phyloP scores from a whole-genome alignment of 64 coral and sea anemone species.

The Acropora yongei region DNA sequence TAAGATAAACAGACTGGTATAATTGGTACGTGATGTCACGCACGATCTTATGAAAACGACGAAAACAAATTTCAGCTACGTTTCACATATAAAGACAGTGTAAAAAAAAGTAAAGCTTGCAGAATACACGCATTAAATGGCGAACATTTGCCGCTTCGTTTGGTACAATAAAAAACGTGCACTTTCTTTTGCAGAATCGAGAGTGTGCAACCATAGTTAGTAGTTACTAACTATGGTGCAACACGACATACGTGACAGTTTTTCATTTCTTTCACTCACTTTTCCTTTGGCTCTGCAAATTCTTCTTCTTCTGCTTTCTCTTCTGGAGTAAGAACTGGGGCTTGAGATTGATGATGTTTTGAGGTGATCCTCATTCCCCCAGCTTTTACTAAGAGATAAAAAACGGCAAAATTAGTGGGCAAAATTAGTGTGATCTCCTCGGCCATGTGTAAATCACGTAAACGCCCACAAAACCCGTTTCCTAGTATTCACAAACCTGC shows the following conservation, averaged over 20 bases:
- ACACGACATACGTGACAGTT: too few species aligned
- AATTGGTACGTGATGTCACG: background rate
- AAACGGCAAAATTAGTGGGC: background rate
- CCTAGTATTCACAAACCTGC: conserved; percentile 58
- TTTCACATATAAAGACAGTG: background rate
- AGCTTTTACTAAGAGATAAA: conserved; percentile 79
- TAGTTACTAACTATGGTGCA: too few species aligned
- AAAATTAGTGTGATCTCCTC: background rate
- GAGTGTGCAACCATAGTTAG: background rate
- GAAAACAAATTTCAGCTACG: background rate
- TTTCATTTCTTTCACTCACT: background rate
- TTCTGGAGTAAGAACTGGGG: conserved; percentile 78
- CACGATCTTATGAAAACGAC: background rate
- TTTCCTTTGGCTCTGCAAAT: conserved; percentile 90
- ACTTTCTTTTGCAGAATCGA: background rate
- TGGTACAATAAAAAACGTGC: background rate
- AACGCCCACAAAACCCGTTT: background rate
- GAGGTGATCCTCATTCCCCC: conserved; percentile 95
- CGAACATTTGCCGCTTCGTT: background rate
- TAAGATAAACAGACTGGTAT: too few species aligned
- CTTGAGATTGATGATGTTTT: conserved; percentile 80
- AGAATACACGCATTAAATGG: background rate
- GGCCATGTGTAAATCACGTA: background rate
- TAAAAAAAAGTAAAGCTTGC: background rate
- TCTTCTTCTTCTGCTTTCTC: conserved; percentile 98